Percentiles rank a stretch among this genome's conserved stretches.
Conservation (phyloP, 2,797 vertebrate species). For the Pangasius macronema region DNA sequence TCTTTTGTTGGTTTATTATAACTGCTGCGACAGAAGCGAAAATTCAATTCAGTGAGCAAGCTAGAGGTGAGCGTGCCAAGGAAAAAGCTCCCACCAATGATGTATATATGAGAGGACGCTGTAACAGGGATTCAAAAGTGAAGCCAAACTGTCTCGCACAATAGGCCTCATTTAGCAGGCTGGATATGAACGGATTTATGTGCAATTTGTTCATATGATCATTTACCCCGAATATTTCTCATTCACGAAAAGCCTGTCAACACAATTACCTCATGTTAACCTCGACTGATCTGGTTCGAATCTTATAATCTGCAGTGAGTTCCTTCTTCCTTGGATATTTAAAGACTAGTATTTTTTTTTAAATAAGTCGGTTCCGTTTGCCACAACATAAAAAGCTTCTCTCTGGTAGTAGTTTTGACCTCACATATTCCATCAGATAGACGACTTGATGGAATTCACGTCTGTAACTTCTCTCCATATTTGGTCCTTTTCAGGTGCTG, state of each 20-base stretch:
- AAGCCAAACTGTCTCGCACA: background rate
- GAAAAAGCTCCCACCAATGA: background rate
- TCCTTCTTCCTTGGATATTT: no score
- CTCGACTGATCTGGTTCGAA: background rate
- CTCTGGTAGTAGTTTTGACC: no score
- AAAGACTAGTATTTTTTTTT: no score
- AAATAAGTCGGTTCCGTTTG: no score
- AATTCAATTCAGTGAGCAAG: background rate
- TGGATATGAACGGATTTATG: background rate
- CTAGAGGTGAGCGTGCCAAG: background rate
- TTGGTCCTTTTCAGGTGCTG: no score
- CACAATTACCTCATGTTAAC: background rate
- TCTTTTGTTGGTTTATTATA: background rate
- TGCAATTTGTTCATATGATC: background rate
- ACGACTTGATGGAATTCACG: no score
- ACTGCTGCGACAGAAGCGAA: background rate
- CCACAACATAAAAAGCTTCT: no score
- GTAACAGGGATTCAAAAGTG: background rate
- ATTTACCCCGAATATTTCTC: background rate
- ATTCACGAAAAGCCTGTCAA: background rate
- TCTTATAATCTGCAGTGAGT: background rate
- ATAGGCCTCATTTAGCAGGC: background rate
- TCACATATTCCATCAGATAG: no score
- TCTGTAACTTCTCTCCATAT: no score
- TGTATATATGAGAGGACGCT: background rate